A percentile compares a stretch with the other conserved stretches of the same genome.
Evolutionary conservation across 2,888 invertebrate species (phyloP).

Genomic region (Terebella lapidaria): DNA sequence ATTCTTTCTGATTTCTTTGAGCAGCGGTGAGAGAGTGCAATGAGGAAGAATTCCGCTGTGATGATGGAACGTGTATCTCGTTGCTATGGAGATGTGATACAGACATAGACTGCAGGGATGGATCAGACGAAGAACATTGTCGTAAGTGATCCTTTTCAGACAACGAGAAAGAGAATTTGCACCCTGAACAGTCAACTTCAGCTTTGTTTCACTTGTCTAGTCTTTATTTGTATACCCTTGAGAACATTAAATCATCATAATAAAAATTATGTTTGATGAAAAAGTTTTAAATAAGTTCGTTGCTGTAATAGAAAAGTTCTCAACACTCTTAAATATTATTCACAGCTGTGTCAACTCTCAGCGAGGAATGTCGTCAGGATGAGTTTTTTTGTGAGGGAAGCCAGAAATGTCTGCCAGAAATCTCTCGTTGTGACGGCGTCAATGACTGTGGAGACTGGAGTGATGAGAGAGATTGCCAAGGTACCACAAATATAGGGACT

Average conservation of each 20-base stretch:
- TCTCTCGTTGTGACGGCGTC: constrained; percentile 69
- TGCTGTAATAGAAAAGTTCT: too few species aligned
- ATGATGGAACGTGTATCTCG: constrained; percentile 63
- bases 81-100: constrained; percentile 82
- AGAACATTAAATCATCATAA: too few species aligned
- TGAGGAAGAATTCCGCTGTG: neutral
- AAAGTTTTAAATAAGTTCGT: too few species aligned
- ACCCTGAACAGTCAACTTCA: neutral
- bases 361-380: constrained; percentile 10
- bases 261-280: too few species aligned
- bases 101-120: constrained; percentile 58
- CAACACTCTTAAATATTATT: neutral
- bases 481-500: constrained; percentile 16
- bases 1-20: too few species aligned
- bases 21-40: neutral
- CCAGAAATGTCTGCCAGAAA: constrained; percentile 33
- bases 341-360: neutral
- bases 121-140: constrained; percentile 30
- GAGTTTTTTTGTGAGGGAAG: constrained; percentile 25
- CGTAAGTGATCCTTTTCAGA: constrained; percentile 18
- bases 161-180: neutral
- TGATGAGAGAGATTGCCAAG: constrained; percentile 45
- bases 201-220: neutral
- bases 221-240: neutral
- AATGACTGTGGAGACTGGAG: constrained; percentile 71